phyloP scores from a whole-genome alignment of 2,888 invertebrate genomes.

The Lysandra coridon region DNA sequence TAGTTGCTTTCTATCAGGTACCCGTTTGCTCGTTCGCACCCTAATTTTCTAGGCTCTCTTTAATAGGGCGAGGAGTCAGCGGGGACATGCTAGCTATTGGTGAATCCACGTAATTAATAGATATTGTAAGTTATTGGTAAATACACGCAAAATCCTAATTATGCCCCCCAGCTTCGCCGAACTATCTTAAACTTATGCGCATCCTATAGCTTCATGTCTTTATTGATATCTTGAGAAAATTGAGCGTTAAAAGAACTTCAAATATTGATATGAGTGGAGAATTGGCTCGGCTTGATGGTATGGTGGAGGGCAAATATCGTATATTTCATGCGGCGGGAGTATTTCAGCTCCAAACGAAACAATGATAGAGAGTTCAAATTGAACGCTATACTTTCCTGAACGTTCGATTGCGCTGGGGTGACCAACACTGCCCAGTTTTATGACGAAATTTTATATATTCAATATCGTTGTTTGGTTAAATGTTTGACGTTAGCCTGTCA shows the following conservation, averaged over 20 bases:
- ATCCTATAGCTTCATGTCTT: not conserved
- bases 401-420: constrained; percentile 19
- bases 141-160: too few relatives aligned
- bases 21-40: too few relatives aligned
- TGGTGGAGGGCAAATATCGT: constrained; percentile 9
- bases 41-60: too few relatives aligned
- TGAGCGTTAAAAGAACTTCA: not conserved
- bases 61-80: too few relatives aligned
- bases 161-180: not conserved
- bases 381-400: constrained; percentile 45
- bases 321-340: constrained; percentile 32
- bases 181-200: not conserved
- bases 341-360: constrained; percentile 37
- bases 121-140: too few relatives aligned
- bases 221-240: not conserved
- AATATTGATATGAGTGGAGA: not conserved
- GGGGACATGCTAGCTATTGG: too few relatives aligned
- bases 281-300: not conserved
- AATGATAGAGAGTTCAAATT: constrained; percentile 49
- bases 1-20: too few relatives aligned
- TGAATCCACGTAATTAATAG: too few relatives aligned
- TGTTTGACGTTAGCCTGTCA: too few relatives aligned
- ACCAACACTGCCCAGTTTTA: not conserved
- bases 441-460: not conserved
- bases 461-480: too few relatives aligned